Evolutionary conservation across 2,888 invertebrate genomes (phyloP).

Genomic region (Amphipoea oculea): DNA sequence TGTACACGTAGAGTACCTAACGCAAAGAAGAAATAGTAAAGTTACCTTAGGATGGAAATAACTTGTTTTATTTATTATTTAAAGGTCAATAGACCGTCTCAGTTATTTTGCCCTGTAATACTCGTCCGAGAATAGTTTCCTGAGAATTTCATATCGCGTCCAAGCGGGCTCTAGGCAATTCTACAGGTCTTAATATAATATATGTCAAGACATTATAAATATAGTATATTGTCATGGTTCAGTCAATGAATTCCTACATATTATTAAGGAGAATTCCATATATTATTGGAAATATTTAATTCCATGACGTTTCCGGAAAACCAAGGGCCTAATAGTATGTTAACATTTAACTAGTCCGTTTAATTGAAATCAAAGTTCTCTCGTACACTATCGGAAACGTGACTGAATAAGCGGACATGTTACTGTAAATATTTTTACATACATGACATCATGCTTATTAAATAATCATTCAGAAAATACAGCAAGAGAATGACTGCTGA

Average conservation of each 20-base stretch:
- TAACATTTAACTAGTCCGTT: conserved; percentile 12
- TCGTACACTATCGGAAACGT: conserved; percentile 18
- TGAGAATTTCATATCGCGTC: conserved; percentile 37
- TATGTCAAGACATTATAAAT: background rate
- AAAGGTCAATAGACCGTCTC: conserved; percentile 52
- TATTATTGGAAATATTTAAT: background rate
- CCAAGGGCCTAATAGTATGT: background rate
- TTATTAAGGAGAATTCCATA: background rate
- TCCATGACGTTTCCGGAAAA: conserved; percentile 7
- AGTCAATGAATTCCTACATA: conserved; percentile 3
- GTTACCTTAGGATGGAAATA: conserved; percentile 26
- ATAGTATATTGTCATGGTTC: background rate
- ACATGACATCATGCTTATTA: conserved; percentile 44
- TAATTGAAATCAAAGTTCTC: conserved; percentile 23
- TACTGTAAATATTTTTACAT: conserved; percentile 35
- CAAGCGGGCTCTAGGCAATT: conserved; percentile 28
- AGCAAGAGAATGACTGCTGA: background rate
- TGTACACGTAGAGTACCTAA: background rate
- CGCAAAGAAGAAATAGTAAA: conserved; percentile 4
- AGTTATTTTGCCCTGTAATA: conserved; percentile 40
- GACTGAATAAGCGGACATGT: conserved; percentile 24
- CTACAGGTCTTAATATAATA: conserved; percentile 8
- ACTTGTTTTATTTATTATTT: conserved; percentile 48
- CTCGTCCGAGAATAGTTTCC: conserved; percentile 43
- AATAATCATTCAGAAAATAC: conserved; percentile 10